A percentile compares a stretch with the other conserved stretches of the same genome.
Conservation (phyloP, 37 sponge, comb jelly and placozoan species). For the Ephydatia muelleri region DNA sequence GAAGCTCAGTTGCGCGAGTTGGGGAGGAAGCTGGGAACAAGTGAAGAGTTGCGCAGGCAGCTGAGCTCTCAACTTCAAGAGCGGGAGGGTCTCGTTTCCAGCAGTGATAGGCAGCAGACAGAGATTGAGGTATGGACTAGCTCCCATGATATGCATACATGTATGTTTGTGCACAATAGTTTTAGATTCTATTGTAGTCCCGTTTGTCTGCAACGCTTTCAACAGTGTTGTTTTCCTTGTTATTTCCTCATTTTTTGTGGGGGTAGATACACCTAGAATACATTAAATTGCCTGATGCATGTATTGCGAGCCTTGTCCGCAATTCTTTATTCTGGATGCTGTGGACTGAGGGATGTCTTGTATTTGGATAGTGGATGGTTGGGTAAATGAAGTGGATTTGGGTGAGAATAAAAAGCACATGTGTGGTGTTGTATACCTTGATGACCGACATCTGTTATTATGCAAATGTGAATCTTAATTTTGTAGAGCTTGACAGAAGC, state of each 20-base stretch:
- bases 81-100: neutral
- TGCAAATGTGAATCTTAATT: too few species aligned
- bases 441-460: too few species aligned
- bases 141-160: neutral
- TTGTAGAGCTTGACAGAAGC: constrained; percentile 15
- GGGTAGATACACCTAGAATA: neutral
- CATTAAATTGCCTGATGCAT: neutral
- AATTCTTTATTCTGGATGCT: too few species aligned
- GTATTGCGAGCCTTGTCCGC: neutral
- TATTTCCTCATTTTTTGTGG: neutral
- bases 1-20: constrained; percentile 33
- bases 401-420: too few species aligned
- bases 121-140: constrained; percentile 23
- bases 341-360: neutral
- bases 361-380: neutral
- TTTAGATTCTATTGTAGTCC: too few species aligned
- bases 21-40: constrained; percentile 28
- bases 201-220: too few species aligned
- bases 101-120: neutral
- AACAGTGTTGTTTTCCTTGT: neutral
- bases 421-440: too few species aligned
- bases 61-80: constrained; percentile 10
- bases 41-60: constrained; percentile 11
- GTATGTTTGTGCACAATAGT: neutral
- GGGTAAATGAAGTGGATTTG: neutral